Evolutionary conservation across 2,888 invertebrate species (phyloP), one percentile per base, ranked within the genome.

Genomic region (Anarsia innoxiella): DNA sequence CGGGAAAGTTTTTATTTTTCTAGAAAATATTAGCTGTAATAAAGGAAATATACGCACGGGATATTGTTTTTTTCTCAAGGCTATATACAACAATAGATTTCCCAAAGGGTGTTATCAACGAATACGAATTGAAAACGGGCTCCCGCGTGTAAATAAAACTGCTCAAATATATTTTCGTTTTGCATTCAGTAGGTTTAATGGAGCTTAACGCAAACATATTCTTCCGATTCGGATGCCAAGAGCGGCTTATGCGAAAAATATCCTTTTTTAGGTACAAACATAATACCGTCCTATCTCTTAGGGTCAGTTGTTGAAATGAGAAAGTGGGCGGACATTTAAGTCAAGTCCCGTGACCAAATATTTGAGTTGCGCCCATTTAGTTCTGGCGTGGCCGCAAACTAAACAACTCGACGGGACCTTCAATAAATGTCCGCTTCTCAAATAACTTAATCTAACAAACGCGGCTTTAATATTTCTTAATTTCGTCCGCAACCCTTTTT

Each of bases 81-180:
- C n/a, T 15, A 26, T 26, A 33, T 42, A 39, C 34, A 37, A 38
- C 31, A 23, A 37, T 33, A 37, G 25, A 37, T 41, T 31, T 39
- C 31, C 32, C 37, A 2, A 14, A 15, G 30, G 37, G 12, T 16
- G 35, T 16, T 41, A 41, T 41, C 28, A 41, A 38, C 37, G 12
- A 28, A 35, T n/a, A 23, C 12, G 35, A 35, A 41, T 38, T 38
- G 41, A 38, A 41, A 41, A 35, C 25, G 23, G 2, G 12, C 14
- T 31, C 37, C 28, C 35, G 10, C 12, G 31, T 23, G 35, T 15
- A 35, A 41, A 41, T 35, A 36, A 37, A 33, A 37, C 31, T 33
- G 11, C n/a, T 28, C 30, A 23, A 12, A 23, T 16, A 32, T 10
- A 27, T 34, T 38, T 34, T 30, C 23, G 27, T 35, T 30, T 19